These are phyloP conservation scores for Mycalesis mineus DNA, from an alignment of 2,888 invertebrate species.

Conservation along the genomic window DNA sequence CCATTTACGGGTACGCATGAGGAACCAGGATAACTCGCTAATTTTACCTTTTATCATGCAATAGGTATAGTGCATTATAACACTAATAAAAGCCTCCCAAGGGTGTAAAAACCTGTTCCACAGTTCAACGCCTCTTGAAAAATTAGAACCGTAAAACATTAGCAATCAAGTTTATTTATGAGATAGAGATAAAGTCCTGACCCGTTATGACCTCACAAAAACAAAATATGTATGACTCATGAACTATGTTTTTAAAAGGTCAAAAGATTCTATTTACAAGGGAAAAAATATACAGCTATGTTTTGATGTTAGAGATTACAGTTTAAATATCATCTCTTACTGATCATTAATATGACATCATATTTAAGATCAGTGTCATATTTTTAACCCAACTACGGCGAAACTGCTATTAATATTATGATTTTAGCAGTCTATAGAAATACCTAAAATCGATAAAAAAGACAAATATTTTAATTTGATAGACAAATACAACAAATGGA, in stretches of 20 bases:
- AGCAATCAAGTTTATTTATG: conserved; percentile 5
- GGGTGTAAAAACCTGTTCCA: neutral
- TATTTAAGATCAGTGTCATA: too few species aligned
- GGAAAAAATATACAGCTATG: neutral
- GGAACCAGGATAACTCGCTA: too few species aligned
- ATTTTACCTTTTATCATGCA: too few species aligned
- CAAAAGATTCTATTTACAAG: neutral
- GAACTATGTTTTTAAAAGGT: conserved; percentile 11
- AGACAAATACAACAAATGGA: too few species aligned
- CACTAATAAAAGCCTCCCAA: neutral
- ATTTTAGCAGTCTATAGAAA: too few species aligned
- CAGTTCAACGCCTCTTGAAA: conserved; percentile 2
- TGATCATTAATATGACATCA: too few species aligned
- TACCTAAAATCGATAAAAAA: too few species aligned
- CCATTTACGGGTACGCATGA: too few species aligned
- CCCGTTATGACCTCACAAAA: conserved; percentile 18
- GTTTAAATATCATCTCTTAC: neutral
- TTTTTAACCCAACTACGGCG: too few species aligned
- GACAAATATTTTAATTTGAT: too few species aligned
- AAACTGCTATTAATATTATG: too few species aligned
- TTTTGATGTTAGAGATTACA: neutral
- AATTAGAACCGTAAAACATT: conserved; percentile 8
- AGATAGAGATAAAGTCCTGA: conserved; percentile 17
- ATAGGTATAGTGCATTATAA: neutral
- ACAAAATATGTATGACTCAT: conserved; percentile 18